Evolutionary conservation across 1,140 invertebrate species (phyloP).

Genomic region (Ganaspis sp.): DNA sequence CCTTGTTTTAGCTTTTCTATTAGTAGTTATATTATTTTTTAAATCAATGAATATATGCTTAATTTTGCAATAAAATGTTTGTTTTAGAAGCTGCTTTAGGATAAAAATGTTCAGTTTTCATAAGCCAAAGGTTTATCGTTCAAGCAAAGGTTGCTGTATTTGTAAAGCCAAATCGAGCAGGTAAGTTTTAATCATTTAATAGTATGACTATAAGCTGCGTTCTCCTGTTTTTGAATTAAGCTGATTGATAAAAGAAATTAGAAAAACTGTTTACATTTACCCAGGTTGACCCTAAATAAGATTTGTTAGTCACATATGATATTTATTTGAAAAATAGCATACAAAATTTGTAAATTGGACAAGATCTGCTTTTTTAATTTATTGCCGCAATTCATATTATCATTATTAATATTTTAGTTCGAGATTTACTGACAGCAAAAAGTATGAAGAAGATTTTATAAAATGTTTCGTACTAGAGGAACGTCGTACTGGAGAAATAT

Average conservation of each 20-base stretch:
- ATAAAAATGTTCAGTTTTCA: constrained; percentile 91
- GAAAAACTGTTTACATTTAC: too few species aligned
- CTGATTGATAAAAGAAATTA: too few species aligned
- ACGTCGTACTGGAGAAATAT: constrained; percentile 88
- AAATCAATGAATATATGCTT: too few species aligned
- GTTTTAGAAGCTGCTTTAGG: constrained; percentile 30
- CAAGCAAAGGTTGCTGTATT: constrained; percentile 90
- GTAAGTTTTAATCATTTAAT: constrained; percentile 70
- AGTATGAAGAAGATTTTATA: constrained; percentile 91
- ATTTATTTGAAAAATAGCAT: not conserved
- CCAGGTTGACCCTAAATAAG: too few species aligned
- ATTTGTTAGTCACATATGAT: too few species aligned
- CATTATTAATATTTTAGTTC: constrained; percentile 79
- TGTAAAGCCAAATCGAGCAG: constrained; percentile 92
- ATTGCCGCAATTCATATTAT: not conserved
- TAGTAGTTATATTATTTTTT: too few species aligned
- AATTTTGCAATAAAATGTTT: not conserved
- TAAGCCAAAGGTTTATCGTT: constrained; percentile 92
- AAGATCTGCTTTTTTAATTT: constrained; percentile 20
- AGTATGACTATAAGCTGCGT: too few species aligned
- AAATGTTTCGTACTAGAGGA: constrained; percentile 89
- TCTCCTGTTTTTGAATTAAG: too few species aligned
- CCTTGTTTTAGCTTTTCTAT: too few species aligned
- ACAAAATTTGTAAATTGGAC: not conserved
- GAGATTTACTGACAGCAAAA: constrained; percentile 90